Conservation (phyloP, 2,113 vertebrate genomes). For the Sylvia atricapilla region DNA sequence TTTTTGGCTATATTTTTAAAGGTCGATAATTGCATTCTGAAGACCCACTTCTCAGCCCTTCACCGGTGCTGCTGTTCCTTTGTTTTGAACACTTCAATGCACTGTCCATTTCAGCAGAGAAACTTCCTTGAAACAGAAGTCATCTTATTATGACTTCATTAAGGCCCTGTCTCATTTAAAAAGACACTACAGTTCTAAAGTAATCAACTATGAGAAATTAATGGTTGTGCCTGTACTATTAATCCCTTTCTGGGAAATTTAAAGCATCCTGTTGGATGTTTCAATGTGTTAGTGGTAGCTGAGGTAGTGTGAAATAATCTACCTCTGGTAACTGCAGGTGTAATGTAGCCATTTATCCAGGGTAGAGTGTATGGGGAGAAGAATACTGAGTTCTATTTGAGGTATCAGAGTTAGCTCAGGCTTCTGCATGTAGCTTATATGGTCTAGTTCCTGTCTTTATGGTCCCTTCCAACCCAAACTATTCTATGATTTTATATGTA, state of each 20-base stretch:
- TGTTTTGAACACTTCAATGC: not conserved
- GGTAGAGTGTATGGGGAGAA: not conserved
- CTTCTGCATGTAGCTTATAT: not conserved
- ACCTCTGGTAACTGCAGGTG: not conserved
- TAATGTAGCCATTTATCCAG: not conserved
- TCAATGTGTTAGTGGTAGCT: not conserved
- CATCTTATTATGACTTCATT: not conserved
- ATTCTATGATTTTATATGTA: accelerated
- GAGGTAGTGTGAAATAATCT: not conserved
- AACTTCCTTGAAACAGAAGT: not conserved
- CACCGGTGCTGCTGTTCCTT: not conserved
- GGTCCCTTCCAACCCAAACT: not conserved
- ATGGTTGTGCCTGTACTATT: not conserved
- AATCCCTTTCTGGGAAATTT: not conserved
- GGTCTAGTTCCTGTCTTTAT: not conserved
- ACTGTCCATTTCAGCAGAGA: not conserved
- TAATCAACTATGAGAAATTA: not conserved
- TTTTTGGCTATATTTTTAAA: not conserved
- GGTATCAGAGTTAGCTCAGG: not conserved
- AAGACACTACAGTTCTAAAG: not conserved
- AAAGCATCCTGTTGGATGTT: not conserved
- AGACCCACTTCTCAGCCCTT: not conserved
- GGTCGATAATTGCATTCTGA: not conserved
- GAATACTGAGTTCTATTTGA: not conserved
- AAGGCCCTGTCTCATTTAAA: not conserved